Percentiles rank a stretch among this genome's conserved stretches.
Conservation (phyloP, 1,140 invertebrate genomes). For the Pseudomyrmex dendroicus region DNA sequence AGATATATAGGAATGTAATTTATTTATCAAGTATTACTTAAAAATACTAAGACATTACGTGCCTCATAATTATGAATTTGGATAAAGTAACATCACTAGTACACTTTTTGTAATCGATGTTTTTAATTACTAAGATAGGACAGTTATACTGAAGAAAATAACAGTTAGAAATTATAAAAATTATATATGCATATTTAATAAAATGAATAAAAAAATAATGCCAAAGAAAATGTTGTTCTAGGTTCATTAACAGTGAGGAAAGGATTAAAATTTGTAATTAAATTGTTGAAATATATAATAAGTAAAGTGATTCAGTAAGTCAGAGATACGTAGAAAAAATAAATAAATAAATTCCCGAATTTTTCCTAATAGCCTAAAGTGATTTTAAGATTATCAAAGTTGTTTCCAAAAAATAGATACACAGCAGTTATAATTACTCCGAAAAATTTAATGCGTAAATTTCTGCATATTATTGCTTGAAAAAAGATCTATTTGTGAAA, state of each 20-base stretch:
- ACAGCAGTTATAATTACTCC: not conserved
- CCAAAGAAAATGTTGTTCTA: slow-evolving; percentile 34
- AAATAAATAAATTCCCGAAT: slow-evolving; percentile 2
- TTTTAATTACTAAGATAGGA: slow-evolving; percentile 19
- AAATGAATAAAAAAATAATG: slow-evolving; percentile 12
- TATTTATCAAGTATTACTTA: slow-evolving; percentile 45
- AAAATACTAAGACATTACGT: slow-evolving; percentile 52
- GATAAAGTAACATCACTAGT: slow-evolving; percentile 20
- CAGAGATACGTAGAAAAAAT: not conserved
- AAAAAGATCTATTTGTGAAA: not conserved
- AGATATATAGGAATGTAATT: slow-evolving; percentile 35
- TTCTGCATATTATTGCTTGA: not conserved
- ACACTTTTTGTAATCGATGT: slow-evolving; percentile 50
- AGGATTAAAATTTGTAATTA: slow-evolving; percentile 52
- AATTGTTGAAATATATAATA: slow-evolving; percentile 47
- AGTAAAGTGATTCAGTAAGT: slow-evolving; percentile 44
- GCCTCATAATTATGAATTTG: slow-evolving; percentile 42
- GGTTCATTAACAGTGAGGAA: slow-evolving; percentile 53
- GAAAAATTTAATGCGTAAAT: not conserved
- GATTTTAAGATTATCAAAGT: slow-evolving; percentile 3
- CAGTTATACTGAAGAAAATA: not conserved
- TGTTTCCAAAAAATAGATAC: not conserved
- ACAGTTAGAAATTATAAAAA: slow-evolving; percentile 4
- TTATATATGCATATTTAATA: slow-evolving; percentile 16
- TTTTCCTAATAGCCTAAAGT: slow-evolving; percentile 2